Base-by-base conservation (phyloP, 2,888 invertebrate genomes). In the Tubulanus polymorphus region DNA sequence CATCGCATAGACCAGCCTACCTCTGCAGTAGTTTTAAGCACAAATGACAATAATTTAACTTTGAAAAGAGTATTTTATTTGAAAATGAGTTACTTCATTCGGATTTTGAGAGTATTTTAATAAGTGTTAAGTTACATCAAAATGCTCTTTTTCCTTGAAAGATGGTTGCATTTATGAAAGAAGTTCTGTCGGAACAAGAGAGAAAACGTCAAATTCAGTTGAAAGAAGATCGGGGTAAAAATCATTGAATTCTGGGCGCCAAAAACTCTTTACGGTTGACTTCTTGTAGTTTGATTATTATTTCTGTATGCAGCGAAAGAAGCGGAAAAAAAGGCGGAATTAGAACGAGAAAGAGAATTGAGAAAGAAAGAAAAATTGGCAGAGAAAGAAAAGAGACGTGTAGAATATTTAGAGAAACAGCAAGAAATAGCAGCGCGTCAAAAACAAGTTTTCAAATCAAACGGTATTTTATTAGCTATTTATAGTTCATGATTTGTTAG, bases 81-180 rank as follows among this genome's bases (percentile, higher is more conserved):
- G 18, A n/a, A 8, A 45, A 45, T 45, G 23, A 8, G 6, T 15
- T 18, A 20, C 2, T 29, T 12, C 15, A 28, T 18, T 45, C 12
- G 23, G n/a, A 45, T 45, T 45, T 10, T 12, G n/a, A 12, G 10
- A 45, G 10, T 45, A n/a, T 10, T n/a, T 26, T 8, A 28, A 15
- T 30, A 32, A 29, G 35, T 8, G 30, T 32, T 32, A 3, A 6
- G 10, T 29, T 47, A 20, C 23, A 30, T 35, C 15, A 25, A 28
- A 29, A 10, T 45, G 12, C 15, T 23, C 30, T 53, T 45, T 25
- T 48, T 54, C n/a, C 50, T 51, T 50, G 57, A 6, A 56, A 72
- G 72, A 60, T 71, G 37, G 60, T 72, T 10, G 55, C 60, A 25
- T 66, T 65, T 54, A 70, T 71, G 69, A 66, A 61, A 49, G 60